phyloP scores from a whole-genome alignment of 2,888 invertebrate species.

The Adelognathus sp. region DNA sequence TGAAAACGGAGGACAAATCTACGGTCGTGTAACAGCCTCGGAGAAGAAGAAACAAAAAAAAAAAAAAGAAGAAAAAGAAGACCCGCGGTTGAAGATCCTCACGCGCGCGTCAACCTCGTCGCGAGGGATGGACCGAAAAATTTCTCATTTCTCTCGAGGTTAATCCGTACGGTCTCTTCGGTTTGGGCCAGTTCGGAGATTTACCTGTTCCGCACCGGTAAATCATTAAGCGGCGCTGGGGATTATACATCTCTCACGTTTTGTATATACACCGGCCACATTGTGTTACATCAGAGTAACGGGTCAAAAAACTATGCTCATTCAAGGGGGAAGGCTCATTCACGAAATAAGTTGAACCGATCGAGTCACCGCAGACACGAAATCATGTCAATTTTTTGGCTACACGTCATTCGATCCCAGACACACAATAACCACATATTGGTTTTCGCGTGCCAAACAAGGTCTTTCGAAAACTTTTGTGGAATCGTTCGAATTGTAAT shows the following conservation, averaged over 20 bases:
- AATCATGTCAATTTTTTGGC: too few species aligned
- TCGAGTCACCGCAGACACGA: neutral
- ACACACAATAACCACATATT: too few species aligned
- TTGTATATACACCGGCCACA: conserved; percentile 37
- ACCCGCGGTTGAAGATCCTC: conserved; percentile 10
- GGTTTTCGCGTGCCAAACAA: too few species aligned
- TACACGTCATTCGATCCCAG: too few species aligned
- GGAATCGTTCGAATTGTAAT: too few species aligned
- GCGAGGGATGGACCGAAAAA: conserved; percentile 62
- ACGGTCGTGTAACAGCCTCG: neutral
- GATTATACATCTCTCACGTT: conserved; percentile 10
- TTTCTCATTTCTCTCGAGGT: conserved; percentile 63
- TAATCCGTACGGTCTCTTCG: conserved; percentile 34
- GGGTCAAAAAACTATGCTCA: conserved; percentile 40
- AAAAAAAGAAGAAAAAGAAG: neutral
- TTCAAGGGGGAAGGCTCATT: conserved; percentile 39
- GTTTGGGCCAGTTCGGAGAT: conserved; percentile 9
- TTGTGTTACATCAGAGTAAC: conserved; percentile 47
- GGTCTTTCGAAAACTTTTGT: too few species aligned
- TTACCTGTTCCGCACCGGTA: conserved; percentile 59
- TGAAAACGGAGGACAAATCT: conserved; percentile 65
- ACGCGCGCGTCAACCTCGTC: conserved; percentile 54
- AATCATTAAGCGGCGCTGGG: conserved; percentile 51
- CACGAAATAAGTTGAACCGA: conserved; percentile 15
- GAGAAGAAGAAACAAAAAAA: neutral